Conservation (phyloP, 1,140 invertebrate genomes). For the Drosophila quadrilineata region DNA sequence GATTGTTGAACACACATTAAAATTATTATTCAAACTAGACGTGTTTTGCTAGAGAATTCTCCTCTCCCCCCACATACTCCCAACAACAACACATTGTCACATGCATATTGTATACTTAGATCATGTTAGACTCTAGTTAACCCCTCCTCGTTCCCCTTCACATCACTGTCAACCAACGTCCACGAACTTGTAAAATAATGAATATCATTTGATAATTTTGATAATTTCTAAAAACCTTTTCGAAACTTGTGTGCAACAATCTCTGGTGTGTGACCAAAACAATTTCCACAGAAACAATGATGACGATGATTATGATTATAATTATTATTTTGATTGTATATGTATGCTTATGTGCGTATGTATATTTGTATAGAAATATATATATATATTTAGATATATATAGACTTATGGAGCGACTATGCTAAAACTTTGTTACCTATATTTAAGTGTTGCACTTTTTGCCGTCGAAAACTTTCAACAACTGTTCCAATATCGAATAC, state of each 20-base stretch:
- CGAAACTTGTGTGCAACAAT: conserved; percentile 7
- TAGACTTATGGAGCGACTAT: conserved; percentile 34
- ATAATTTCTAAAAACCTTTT: conserved; percentile 8
- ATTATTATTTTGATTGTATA: conserved; percentile 9
- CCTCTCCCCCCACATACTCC: conserved; percentile 21
- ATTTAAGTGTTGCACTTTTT: conserved; percentile 78
- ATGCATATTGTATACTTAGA: background rate
- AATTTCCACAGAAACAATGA: conserved; percentile 34
- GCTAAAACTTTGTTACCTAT: conserved; percentile 71
- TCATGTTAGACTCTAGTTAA: conserved; percentile 10
- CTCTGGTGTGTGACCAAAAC: conserved; percentile 32
- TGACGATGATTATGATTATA: conserved; percentile 23
- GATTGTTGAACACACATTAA: conserved; percentile 52
- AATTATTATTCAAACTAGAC: conserved; percentile 51
- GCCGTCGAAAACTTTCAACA: conserved; percentile 57
- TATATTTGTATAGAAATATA: conserved; percentile 18
- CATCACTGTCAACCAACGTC: conserved; percentile 28
- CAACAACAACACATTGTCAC: conserved; percentile 9
- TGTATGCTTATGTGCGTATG: background rate
- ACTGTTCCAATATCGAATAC: conserved; percentile 23
- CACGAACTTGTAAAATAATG: conserved; percentile 58
- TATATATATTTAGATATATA: conserved; percentile 7
- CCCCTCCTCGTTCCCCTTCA: conserved; percentile 24
- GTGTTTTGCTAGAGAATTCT: conserved; percentile 68
- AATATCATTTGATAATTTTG: conserved; percentile 9